These are phyloP conservation scores for Numida meleagris DNA, from an alignment of 2,113 vertebrate genomes.

Conservation along the genomic window DNA sequence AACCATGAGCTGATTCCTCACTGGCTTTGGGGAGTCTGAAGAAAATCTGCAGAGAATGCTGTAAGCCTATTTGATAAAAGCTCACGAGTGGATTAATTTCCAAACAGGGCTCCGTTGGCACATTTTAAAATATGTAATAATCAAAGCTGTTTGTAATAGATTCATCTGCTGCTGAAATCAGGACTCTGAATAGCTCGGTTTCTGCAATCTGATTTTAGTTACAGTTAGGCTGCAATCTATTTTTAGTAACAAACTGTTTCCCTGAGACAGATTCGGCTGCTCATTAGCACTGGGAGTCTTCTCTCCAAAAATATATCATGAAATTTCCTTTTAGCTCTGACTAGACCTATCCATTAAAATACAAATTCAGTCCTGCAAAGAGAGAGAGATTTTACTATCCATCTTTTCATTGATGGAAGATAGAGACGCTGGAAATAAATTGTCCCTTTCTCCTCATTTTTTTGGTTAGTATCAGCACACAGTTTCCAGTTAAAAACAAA, in stretches of 20 bases:
- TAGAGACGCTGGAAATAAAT: slow-evolving; percentile 25
- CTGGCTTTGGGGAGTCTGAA: slow-evolving; percentile 31
- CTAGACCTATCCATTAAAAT: slow-evolving; percentile 54
- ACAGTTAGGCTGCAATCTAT: slow-evolving; percentile 75
- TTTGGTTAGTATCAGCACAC: background rate
- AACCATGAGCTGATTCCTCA: slow-evolving; percentile 48
- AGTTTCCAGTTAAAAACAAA: background rate
- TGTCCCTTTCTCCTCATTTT: background rate
- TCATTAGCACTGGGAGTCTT: slow-evolving; percentile 74
- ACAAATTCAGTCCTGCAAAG: slow-evolving; percentile 51
- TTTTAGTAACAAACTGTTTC: slow-evolving; percentile 81
- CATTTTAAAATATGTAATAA: slow-evolving; percentile 30
- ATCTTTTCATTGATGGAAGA: slow-evolving; percentile 14
- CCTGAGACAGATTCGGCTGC: slow-evolving; percentile 71
- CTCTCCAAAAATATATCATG: slow-evolving; percentile 47
- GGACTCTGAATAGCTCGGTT: slow-evolving; percentile 35
- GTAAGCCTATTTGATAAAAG: background rate
- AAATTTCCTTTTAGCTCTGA: slow-evolving; percentile 54
- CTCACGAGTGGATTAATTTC: slow-evolving; percentile 30
- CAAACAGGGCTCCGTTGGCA: background rate
- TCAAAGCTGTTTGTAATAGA: slow-evolving; percentile 39
- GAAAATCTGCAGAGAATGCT: slow-evolving; percentile 23
- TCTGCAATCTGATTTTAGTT: slow-evolving; percentile 72
- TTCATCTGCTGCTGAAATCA: slow-evolving; percentile 57
- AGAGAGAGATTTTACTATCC: slow-evolving; percentile 25